Percentiles rank a stretch among this genome's conserved stretches.
These are phyloP conservation scores for Anaspis maculata DNA, from an alignment of 2,888 invertebrate species.

Conservation along the genomic window DNA sequence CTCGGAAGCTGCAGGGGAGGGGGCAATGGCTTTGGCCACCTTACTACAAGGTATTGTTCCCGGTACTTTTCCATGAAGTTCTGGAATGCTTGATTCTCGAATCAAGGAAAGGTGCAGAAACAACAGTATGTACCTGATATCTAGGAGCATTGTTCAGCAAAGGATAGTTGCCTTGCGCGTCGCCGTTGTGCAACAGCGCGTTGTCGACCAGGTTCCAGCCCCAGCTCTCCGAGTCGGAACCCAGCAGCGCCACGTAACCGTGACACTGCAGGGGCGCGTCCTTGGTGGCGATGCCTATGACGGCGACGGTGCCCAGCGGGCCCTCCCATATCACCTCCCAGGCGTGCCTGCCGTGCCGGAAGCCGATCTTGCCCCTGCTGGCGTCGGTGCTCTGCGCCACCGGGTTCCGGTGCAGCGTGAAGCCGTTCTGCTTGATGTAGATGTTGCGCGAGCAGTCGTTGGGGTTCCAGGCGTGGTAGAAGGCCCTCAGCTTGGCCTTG, in stretches of 20 bases:
- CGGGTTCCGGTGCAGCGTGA: slow-evolving; percentile 95
- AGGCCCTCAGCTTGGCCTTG: slow-evolving; percentile 89
- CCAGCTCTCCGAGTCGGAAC: slow-evolving; percentile 96
- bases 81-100: too few relatives aligned
- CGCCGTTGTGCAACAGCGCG: slow-evolving; percentile 91
- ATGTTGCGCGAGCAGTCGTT: slow-evolving; percentile 95
- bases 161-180: slow-evolving; percentile 90
- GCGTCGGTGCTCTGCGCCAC: slow-evolving; percentile 98
- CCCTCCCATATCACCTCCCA: slow-evolving; percentile 99
- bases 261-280: slow-evolving; percentile 89
- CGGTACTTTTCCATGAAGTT: too few relatives aligned
- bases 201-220: slow-evolving; percentile 99
- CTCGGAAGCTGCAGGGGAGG: too few relatives aligned
- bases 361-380: slow-evolving; percentile 80
- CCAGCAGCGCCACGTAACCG: slow-evolving; percentile 91
- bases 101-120: too few relatives aligned
- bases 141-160: slow-evolving; percentile 92
- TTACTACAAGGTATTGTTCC: too few relatives aligned
- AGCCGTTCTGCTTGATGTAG: slow-evolving; percentile 93
- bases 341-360: slow-evolving; percentile 84
- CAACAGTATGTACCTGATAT: slow-evolving; percentile 70
- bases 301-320: slow-evolving; percentile 95
- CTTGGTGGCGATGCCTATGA: slow-evolving; percentile 90
- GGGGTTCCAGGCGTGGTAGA: slow-evolving; percentile 94
- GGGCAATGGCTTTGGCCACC: too few relatives aligned